phyloP scores from a whole-genome alignment of 2,797 vertebrate species.

The Luscinia megarhynchos region DNA sequence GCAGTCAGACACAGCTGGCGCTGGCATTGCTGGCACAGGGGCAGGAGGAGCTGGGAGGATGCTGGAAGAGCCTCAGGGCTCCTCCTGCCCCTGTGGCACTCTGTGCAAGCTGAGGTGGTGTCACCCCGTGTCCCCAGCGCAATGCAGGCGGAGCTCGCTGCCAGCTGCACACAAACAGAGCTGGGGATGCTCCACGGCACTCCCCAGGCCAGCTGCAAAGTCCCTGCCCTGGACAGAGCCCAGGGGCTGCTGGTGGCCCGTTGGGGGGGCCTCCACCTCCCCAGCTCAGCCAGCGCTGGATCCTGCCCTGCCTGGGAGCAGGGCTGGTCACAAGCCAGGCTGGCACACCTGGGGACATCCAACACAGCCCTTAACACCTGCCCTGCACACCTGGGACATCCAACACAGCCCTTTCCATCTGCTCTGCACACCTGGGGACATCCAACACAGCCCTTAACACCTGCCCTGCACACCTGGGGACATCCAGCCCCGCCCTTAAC shows the following conservation, averaged over 20 bases:
- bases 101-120: background rate
- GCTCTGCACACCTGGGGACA: accelerated
- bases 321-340: no score
- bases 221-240: background rate
- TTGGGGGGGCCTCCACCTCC: no score
- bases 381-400: accelerated
- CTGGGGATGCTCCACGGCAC: background rate
- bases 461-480: no score
- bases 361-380: background rate
- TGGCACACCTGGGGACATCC: accelerated
- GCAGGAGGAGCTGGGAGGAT: background rate
- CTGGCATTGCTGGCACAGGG: accelerated
- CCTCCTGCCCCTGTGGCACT: background rate
- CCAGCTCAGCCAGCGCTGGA: no score
- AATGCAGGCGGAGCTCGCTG: background rate
- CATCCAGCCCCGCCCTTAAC: no score
- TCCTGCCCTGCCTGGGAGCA: no score
- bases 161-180: background rate
- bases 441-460: no score
- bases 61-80: background rate
- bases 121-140: background rate
- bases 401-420: no score
- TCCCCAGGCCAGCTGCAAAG: background rate
- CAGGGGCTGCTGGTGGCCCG: background rate
- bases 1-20: background rate